Evolutionary conservation across 1,140 invertebrate genomes (phyloP).

Genomic region (Rhagoletis pomonella): DNA sequence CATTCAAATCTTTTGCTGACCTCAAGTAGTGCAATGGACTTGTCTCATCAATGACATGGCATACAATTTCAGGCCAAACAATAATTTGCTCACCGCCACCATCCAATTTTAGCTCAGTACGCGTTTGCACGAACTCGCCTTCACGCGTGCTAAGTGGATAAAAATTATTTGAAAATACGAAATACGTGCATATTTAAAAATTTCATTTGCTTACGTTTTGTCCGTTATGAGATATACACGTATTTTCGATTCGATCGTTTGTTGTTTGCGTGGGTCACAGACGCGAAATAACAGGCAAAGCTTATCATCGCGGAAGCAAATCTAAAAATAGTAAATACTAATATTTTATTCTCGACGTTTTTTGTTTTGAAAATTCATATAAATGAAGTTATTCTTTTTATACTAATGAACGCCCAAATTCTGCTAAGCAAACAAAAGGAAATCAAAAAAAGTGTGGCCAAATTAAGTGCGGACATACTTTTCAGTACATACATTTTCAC

Average conservation of each 20-base stretch:
- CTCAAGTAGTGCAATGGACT: slow-evolving; percentile 77
- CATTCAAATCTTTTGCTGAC: slow-evolving; percentile 76
- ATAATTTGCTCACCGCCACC: slow-evolving; percentile 75
- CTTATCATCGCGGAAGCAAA: slow-evolving; percentile 78
- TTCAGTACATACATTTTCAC: neutral
- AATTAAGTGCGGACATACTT: neutral
- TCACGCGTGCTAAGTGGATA: slow-evolving; percentile 64
- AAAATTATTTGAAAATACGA: neutral
- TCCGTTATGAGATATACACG: slow-evolving; percentile 77
- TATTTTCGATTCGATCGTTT: slow-evolving; percentile 77
- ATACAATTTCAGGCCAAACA: slow-evolving; percentile 80
- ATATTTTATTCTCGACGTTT: too few species aligned
- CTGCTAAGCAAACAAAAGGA: neutral
- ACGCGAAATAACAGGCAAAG: slow-evolving; percentile 79
- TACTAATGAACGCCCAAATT: neutral
- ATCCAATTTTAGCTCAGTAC: slow-evolving; percentile 69
- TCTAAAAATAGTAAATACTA: slow-evolving; percentile 66
- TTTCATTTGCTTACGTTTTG: slow-evolving; percentile 63
- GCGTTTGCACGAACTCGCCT: slow-evolving; percentile 67
- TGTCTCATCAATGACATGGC: slow-evolving; percentile 78
- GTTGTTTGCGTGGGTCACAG: slow-evolving; percentile 77
- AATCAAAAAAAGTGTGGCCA: neutral
- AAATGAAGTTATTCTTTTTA: too few species aligned
- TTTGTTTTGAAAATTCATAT: neutral
- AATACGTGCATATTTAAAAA: neutral